A percentile compares a stretch with the other conserved stretches of the same genome.
Evolutionary conservation across 2,113 vertebrate species (phyloP).

Genomic region (Perca flavescens): DNA sequence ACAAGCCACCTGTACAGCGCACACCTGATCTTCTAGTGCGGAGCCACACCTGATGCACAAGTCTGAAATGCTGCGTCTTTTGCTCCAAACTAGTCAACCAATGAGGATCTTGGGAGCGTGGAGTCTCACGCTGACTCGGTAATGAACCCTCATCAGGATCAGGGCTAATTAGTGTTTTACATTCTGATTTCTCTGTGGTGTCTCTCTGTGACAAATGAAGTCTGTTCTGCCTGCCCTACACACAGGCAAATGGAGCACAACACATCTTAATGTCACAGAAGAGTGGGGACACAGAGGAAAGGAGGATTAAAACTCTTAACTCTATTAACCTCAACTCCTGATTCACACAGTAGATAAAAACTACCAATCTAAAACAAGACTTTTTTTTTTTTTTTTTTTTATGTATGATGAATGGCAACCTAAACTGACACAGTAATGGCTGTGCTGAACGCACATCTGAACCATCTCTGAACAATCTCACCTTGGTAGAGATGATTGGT

Average conservation of each 20-base stretch:
- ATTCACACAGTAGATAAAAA: constrained; percentile 24
- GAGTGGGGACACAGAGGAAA: constrained; percentile 33
- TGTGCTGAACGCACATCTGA: not conserved
- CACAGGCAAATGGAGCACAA: constrained; percentile 57
- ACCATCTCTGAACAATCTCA: not conserved
- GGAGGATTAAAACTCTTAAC: constrained; percentile 37
- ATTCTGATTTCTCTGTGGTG: constrained; percentile 74
- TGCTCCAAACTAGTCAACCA: constrained; percentile 47
- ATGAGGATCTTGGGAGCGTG: constrained; percentile 44
- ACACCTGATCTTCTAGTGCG: not conserved
- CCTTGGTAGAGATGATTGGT: not conserved
- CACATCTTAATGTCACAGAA: constrained; percentile 70
- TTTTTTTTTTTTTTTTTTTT: no score
- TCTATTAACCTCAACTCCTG: constrained; percentile 53
- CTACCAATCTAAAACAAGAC: constrained; percentile 14
- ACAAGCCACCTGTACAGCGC: constrained; percentile 52
- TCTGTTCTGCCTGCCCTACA: constrained; percentile 52
- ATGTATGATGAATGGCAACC: not conserved
- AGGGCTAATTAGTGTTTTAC: constrained; percentile 78
- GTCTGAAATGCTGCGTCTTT: not conserved
- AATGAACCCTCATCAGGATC: constrained; percentile 75
- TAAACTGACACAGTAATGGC: not conserved
- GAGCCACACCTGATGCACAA: constrained; percentile 1
- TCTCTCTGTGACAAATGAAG: constrained; percentile 70
- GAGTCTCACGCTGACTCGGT: constrained; percentile 60